Evolutionary conservation across 2,113 vertebrate species (phyloP).

Genomic region (Telmatochromis brachygnathus): DNA sequence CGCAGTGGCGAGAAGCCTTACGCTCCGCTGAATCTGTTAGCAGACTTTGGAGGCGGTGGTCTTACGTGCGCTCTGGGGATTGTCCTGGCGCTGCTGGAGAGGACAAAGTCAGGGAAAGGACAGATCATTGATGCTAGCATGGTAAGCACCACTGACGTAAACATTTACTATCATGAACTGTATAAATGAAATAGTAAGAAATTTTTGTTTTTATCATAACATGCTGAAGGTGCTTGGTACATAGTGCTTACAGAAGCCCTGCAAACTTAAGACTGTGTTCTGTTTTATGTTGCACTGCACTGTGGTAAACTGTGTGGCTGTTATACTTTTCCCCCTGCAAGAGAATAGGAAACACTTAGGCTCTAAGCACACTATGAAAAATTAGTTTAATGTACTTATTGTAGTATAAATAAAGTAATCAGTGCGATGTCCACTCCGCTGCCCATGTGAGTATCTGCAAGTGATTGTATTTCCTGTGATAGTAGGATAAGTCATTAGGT

Average conservation of each 20-base stretch:
- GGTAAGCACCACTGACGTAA: slow-evolving; percentile 69
- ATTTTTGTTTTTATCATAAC: not conserved
- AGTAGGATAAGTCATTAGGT: not conserved
- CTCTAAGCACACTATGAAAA: not conserved
- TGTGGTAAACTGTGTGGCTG: not conserved
- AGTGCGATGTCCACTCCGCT: not conserved
- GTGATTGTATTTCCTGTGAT: not conserved
- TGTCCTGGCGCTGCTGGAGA: slow-evolving; percentile 82
- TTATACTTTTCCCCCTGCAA: not conserved
- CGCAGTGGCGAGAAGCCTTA: slow-evolving; percentile 79
- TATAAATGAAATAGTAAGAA: not conserved
- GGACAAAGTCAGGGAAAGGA: slow-evolving; percentile 81
- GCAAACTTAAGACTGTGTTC: not conserved
- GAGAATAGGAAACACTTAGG: not conserved
- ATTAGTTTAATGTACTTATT: not conserved
- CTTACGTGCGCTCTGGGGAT: slow-evolving; percentile 85
- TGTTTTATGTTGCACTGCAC: not conserved
- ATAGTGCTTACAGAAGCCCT: not conserved
- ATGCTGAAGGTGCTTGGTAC: not conserved
- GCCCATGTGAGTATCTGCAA: not conserved
- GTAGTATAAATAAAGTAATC: not conserved
- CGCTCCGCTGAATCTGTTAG: slow-evolving; percentile 83
- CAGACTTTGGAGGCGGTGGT: slow-evolving; percentile 90
- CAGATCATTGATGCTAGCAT: slow-evolving; percentile 90
- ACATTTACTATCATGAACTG: not conserved